A percentile compares a stretch with the other conserved stretches of the same genome.
phyloP scores from a whole-genome alignment of 2,113 vertebrate species.

The Sebastes fasciatus region DNA sequence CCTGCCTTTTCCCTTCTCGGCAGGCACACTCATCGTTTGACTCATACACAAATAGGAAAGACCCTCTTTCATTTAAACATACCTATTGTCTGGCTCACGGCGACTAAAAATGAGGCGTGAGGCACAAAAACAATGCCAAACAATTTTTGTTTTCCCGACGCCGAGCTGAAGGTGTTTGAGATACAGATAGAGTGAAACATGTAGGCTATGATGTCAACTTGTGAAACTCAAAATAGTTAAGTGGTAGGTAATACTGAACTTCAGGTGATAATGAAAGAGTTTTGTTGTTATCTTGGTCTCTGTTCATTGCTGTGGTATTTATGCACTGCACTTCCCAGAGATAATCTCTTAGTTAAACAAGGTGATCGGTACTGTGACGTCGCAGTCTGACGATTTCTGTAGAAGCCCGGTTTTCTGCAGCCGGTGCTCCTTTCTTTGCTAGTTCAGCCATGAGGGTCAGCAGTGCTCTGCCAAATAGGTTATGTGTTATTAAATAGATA shows the following conservation, averaged over 20 bases:
- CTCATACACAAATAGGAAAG: conserved; percentile 69
- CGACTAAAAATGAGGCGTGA: conserved; percentile 29
- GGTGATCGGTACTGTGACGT: neutral
- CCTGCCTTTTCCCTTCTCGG: conserved; percentile 73
- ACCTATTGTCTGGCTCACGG: conserved; percentile 73
- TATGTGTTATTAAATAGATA: neutral
- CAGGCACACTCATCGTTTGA: conserved; percentile 79
- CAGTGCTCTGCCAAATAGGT: neutral
- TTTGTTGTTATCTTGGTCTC: neutral
- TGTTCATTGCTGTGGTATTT: conserved; percentile 23
- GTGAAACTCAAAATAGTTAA: conserved; percentile 2
- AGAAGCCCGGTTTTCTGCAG: neutral
- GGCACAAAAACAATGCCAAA: conserved; percentile 54
- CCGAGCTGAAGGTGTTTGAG: neutral
- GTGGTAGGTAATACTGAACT: neutral
- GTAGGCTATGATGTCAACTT: neutral
- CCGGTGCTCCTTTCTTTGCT: neutral
- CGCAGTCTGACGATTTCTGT: neutral
- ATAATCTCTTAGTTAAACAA: conserved; percentile 19
- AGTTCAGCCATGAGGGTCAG: neutral
- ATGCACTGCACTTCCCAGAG: neutral
- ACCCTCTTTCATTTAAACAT: conserved; percentile 71
- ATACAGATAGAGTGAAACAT: neutral
- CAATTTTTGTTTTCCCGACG: conserved; percentile 10
- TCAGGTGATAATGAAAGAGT: neutral